Conservation (phyloP, 2,113 vertebrate species). For the Gambusia affinis region DNA sequence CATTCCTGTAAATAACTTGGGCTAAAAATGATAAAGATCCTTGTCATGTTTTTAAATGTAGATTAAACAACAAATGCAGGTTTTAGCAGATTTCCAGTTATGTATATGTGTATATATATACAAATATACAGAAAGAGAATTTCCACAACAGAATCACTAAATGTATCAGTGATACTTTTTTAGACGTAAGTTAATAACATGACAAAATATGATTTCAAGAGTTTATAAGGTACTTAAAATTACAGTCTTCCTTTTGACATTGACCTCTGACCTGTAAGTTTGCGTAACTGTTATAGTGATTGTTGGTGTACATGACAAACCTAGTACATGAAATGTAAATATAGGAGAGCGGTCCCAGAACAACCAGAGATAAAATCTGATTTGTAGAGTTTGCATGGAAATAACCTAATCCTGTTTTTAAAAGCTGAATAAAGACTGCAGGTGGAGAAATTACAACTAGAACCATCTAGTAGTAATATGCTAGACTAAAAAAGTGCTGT, state of each 20-base stretch:
- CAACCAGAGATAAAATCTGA: constrained; percentile 24
- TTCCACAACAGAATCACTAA: too few relatives aligned
- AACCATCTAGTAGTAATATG: not conserved
- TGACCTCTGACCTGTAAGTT: constrained; percentile 13
- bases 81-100: too few relatives aligned
- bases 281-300: not conserved
- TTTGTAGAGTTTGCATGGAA: constrained; percentile 52
- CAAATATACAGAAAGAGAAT: too few relatives aligned
- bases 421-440: constrained; percentile 7
- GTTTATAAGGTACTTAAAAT: not conserved
- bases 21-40: too few relatives aligned
- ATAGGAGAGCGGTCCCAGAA: constrained; percentile 11
- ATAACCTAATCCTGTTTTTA: constrained; percentile 43
- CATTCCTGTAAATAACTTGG: too few relatives aligned
- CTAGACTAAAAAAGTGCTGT: not conserved
- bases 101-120: too few relatives aligned
- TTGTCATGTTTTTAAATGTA: too few relatives aligned
- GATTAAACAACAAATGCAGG: too few relatives aligned
- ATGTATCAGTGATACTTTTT: too few relatives aligned
- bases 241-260: not conserved
- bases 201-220: not conserved
- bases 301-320: not conserved
- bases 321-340: constrained; percentile 23
- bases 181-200: too few relatives aligned
- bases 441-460: constrained; percentile 20